Conservation (phyloP, 2,113 vertebrate genomes). For the mouse (Mus musculus) region GRCm39 chr3:88153001-88153500, state of each 20-base stretch:
- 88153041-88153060: background rate
- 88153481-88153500: background rate
- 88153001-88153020: background rate
- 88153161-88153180: slow-evolving; percentile 90
- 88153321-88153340: accelerated
- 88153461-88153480: background rate
- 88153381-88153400: background rate
- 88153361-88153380: background rate
- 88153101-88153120: slow-evolving; percentile 77
- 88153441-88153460: background rate
- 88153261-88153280: slow-evolving; percentile 99
- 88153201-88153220: slow-evolving; percentile 93
- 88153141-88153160: slow-evolving; percentile 87
- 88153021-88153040: background rate
- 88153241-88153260: slow-evolving; percentile 92
- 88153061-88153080: background rate
- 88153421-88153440: accelerated
- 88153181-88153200: slow-evolving; percentile 93
- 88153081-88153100: background rate
- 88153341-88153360: background rate
- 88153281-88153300: slow-evolving; percentile 89
- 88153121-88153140: slow-evolving; percentile 91
- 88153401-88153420: no score
- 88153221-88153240: slow-evolving; percentile 84
- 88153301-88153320: background rate